These are phyloP conservation scores for Adelges cooleyi DNA, from an alignment of 1,140 invertebrate genomes.

Conservation along the genomic window DNA sequence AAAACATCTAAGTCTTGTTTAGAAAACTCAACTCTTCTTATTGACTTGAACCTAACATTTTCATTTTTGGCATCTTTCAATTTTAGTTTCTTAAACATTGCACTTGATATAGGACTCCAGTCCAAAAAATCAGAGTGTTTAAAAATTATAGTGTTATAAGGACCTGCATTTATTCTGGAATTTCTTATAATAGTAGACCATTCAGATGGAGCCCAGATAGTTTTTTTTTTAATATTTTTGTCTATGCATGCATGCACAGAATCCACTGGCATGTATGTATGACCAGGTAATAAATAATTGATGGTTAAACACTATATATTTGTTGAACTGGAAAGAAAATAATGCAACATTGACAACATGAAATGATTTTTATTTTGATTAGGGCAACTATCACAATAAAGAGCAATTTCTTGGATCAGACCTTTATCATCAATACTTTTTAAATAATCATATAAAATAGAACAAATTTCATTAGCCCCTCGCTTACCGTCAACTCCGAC, in stretches of 20 bases:
- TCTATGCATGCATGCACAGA: conserved; percentile 2
- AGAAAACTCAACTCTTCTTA: no score
- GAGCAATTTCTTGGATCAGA: background rate
- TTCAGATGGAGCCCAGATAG: background rate
- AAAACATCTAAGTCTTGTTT: no score
- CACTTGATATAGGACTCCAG: background rate
- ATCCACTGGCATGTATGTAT: conserved; percentile 10
- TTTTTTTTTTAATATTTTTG: conserved; percentile 9
- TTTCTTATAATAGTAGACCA: background rate
- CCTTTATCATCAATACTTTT: background rate
- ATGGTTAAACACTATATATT: background rate
- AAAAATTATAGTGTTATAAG: background rate
- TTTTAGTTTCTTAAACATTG: background rate
- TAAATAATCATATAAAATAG: conserved; percentile 1
- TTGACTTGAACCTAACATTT: background rate
- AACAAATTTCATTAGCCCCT: background rate
- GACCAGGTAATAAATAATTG: conserved; percentile 1
- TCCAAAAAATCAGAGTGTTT: background rate
- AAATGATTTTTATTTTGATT: conserved; percentile 3
- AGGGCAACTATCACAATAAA: no score
- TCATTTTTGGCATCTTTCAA: background rate
- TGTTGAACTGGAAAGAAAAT: background rate
- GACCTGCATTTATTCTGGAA: background rate
- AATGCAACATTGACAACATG: background rate
- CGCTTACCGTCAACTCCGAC: conserved; percentile 2